Base-by-base conservation (phyloP, 2,888 invertebrate genomes). In the Ectemnius cavifrons region DNA sequence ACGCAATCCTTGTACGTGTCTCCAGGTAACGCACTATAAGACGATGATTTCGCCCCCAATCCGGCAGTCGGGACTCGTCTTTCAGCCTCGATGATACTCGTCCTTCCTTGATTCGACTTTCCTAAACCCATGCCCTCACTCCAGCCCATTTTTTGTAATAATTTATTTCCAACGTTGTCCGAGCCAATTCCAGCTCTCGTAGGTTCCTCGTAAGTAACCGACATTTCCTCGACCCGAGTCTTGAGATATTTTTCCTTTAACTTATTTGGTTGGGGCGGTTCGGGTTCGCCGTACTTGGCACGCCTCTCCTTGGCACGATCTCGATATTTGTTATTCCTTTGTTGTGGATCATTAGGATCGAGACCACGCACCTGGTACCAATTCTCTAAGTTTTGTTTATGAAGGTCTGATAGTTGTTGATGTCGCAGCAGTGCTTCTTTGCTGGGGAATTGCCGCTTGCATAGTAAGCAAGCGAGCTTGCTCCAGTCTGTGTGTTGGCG, bases 81-180 rank as follows among this genome's bases (percentile, higher is more conserved):
- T 47, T 91, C 91, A 0, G 91, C 87, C 93, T 98, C 97, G 78
- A 99, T 97, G 62, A 98, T 98, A 67, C 96, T 96, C 27, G 97
- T 97, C 85, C 97, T 93, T 14, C 98, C 99, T 91, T 99, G 99
- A 89, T 97, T 97, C 67, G 94, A 94, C 89, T 96, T 97, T 0
- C 99, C 99, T 23, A 99, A 92, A 0, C 99, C 99, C 92, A 97
- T 95, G 0, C 99, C 99, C 89, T 98, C 98, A 5, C 96, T 96
- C 99, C 99, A 99, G 4, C 99, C 99, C 99, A 99, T 99, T 92
- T 98, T 98, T 91, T 99, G 98, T 78, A 99, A 91, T 91, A 99
- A 93, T 88, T 97, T 96, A 89, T 96, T 99, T 6, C 99, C 99
- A 73, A 99, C 97, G 85, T 98, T 98, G 82, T 97, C 97, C 0